phyloP scores from a whole-genome alignment of 2,113 vertebrate species.

The Daboia siamensis region DNA sequence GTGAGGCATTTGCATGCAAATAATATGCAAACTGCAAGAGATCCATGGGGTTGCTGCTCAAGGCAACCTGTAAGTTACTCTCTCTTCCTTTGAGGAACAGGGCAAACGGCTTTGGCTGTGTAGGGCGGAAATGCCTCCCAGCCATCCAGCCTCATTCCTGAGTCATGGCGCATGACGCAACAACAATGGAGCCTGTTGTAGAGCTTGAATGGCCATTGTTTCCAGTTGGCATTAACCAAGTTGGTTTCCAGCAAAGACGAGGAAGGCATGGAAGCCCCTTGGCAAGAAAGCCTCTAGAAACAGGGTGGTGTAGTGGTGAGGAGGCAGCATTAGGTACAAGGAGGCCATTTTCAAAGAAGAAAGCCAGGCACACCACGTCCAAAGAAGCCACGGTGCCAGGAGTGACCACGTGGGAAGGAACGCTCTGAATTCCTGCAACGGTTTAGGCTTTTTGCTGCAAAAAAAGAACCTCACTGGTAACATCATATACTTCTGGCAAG shows the following conservation, averaged over 20 bases:
- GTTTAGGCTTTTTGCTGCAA: too few species aligned
- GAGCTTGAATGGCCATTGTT: neutral
- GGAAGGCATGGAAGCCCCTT: neutral
- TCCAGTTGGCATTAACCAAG: neutral
- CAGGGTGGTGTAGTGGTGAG: neutral
- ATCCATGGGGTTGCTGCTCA: neutral
- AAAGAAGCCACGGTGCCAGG: too few species aligned
- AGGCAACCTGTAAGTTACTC: neutral
- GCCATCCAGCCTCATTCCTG: neutral
- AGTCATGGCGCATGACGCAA: neutral
- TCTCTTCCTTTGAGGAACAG: neutral
- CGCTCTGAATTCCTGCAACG: too few species aligned
- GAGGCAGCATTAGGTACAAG: neutral
- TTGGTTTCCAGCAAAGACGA: neutral
- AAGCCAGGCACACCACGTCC: too few species aligned
- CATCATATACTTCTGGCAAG: too few species aligned
- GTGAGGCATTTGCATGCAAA: neutral
- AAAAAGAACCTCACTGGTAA: too few species aligned
- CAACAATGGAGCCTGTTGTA: neutral
- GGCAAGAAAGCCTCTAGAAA: neutral
- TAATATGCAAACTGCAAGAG: neutral
- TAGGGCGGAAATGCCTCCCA: neutral
- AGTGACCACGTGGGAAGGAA: too few species aligned
- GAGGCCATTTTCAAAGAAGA: too few species aligned
- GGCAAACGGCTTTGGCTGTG: neutral